A percentile compares a stretch with the other conserved stretches of the same genome.
These are phyloP conservation scores for Hoplodrina ambigua DNA, from an alignment of 2,888 invertebrate genomes.

Conservation along the genomic window DNA sequence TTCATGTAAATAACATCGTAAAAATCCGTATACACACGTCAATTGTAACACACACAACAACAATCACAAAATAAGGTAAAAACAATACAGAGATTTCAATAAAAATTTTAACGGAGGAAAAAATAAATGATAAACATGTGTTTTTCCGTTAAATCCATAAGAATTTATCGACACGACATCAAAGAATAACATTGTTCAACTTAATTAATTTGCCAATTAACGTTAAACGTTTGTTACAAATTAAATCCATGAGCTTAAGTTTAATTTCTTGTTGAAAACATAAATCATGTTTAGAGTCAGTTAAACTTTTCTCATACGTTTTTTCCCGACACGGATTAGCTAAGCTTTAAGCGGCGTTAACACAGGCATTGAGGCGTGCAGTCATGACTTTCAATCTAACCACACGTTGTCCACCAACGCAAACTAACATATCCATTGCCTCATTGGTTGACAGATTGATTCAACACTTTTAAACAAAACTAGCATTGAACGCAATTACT, in stretches of 20 bases:
- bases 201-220: slow-evolving; percentile 4
- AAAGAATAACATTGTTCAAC: slow-evolving; percentile 5
- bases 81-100: not conserved
- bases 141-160: not conserved
- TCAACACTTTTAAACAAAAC: slow-evolving; percentile 5
- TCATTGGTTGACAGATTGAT: slow-evolving; percentile 23
- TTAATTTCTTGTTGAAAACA: slow-evolving; percentile 28
- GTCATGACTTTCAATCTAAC: slow-evolving; percentile 43
- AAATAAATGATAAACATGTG: slow-evolving; percentile 3
- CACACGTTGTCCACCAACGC: slow-evolving; percentile 32
- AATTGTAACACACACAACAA: too few species aligned
- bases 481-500: slow-evolving; percentile 2
- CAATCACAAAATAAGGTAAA: slow-evolving; percentile 14
- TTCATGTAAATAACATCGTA: slow-evolving; percentile 1
- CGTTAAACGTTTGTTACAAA: not conserved
- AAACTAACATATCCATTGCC: slow-evolving; percentile 26
- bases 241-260: slow-evolving; percentile 15
- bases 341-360: slow-evolving; percentile 49
- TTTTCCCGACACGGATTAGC: slow-evolving; percentile 45
- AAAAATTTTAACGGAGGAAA: slow-evolving; percentile 19
- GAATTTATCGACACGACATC: slow-evolving; percentile 1
- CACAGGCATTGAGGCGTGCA: slow-evolving; percentile 39
- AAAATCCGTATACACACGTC: not conserved
- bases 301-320: slow-evolving; percentile 28
- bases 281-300: slow-evolving; percentile 31